Conservation (phyloP, 2,113 vertebrate genomes). For the Oreotrochilus melanogaster region DNA sequence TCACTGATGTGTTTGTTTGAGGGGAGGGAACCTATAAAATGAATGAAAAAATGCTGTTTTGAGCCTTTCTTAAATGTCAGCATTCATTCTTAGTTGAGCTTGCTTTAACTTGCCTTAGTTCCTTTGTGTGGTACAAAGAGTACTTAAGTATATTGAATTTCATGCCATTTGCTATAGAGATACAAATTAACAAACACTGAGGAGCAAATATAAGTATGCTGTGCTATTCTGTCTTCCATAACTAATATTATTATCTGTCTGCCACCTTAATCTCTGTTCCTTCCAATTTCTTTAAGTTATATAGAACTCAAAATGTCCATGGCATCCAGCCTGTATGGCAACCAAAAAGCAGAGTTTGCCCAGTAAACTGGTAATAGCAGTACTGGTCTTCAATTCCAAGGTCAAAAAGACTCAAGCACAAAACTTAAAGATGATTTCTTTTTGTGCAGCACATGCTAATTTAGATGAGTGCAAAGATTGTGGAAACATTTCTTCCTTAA, state of each 20-base stretch:
- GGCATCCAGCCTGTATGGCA: background rate
- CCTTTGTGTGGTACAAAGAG: background rate
- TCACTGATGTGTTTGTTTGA: background rate
- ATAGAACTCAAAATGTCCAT: background rate
- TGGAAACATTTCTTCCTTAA: background rate
- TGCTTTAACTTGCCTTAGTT: slow-evolving; percentile 5
- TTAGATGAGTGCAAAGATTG: background rate
- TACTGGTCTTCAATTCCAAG: background rate
- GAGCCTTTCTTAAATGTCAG: background rate
- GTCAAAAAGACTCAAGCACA: background rate
- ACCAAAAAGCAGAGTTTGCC: background rate
- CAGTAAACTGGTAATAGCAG: background rate
- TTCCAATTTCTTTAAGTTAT: background rate
- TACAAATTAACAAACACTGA: background rate
- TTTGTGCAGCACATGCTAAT: background rate
- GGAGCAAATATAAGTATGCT: background rate
- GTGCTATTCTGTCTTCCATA: background rate
- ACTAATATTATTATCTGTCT: background rate
- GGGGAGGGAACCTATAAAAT: background rate
- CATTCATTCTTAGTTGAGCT: background rate
- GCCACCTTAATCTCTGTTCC: background rate
- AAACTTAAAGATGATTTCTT: background rate
- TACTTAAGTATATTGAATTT: slow-evolving; percentile 1
- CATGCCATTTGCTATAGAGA: background rate
- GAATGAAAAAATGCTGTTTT: background rate